Base-by-base conservation (phyloP, 2,797 vertebrate species). In the Toxotes lorentzi region DNA sequence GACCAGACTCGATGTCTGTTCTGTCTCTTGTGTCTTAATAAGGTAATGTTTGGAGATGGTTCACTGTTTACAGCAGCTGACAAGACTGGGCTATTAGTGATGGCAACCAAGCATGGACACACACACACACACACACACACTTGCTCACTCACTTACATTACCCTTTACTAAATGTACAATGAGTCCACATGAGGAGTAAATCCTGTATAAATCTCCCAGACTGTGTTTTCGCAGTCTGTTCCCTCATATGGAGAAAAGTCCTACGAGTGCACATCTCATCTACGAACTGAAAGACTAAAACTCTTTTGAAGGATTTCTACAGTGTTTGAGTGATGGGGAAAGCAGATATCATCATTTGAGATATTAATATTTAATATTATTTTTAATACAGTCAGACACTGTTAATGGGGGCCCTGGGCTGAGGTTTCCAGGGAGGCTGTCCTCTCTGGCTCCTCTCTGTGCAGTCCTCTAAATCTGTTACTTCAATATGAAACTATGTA, bases 41-140 rank as follows among this genome's bases (percentile, higher is more conserved):
- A 97, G 97, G 97, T 94, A 97, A 97, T 98, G 97, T 98, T 98
- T 98, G 95, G 89, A 92, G 93, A 96, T 94, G 90, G 92, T 94
- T 87, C 89, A 89, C 59, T 93, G 93, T 95, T 92, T 94, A 93
- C 82, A 92, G 91, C 78, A 82, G 87, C 82, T 66, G 84, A 93
- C 73, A 82, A 80, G 86, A 81, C 67, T 53, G 64, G 81, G 70
- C 88, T 81, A 67, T 92, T 92, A 93, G 87, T 82, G 70, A 84
- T 87, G 82, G 81, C 81, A 84, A 82, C 84, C 80, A 83, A 86
- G 84, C 81, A 70, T 69, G 72, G 53, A 71, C 62, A 38, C 14
- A 54, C 48, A 40, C 35, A 60, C 56, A 59, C 57, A 51, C 35
- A 41, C 38, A 21, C 30, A 14, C 41, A n/a, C 50, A 51, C 71